Evolutionary conservation across 2,888 invertebrate genomes (phyloP), one percentile per base, ranked within the genome.

Genomic region (Trichopoda pennipes): DNA sequence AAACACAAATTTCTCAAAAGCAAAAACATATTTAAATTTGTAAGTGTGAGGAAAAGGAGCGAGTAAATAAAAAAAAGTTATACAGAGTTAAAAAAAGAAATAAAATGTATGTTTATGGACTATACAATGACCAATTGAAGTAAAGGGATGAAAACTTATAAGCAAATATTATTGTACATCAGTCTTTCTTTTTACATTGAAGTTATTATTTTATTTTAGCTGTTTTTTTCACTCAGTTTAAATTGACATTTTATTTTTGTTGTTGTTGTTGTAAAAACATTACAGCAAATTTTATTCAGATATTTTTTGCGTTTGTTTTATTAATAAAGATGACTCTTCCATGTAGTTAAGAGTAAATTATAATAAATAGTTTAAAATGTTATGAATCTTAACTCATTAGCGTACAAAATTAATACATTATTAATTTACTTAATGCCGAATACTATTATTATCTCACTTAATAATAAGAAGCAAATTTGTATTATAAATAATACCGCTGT

Each of bases 51-150:
- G n/a, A n/a, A 58, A 47, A 1, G 28, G 17, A 19, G 28, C 12
- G 55, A 55, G 38, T 23, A 58, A 44, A 47, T 28, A 38, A 47
- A n/a, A n/a, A 74, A 61, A 23, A 73, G 58, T 42, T 47, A 66
- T 21, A 51, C 3, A 6, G 53, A 72, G 49, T 61, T 63, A 63
- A 66, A n/a, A n/a, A n/a, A n/a, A n/a, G n/a, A 63, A 80, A 70
- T 77, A 38, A 77, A 83, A 83, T 83, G 80, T 83, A 80, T 83
- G 63, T 77, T 79, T 77, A 80, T 80, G 64, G 74, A 80, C 76
- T 77, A 70, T 77, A 53, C 69, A 80, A 80, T 83, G 80, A 74
- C 77, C 83, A 75, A 76, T 72, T 51, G 60, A 63, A 74, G 61
- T 28, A 63, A 23, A 53, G 42, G 28, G 23, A 77, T 63, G 73